Percentiles rank a stretch among this genome's conserved stretches.
Evolutionary conservation across 1,140 invertebrate species (phyloP).

Genomic region (Hycleus phaleratus): DNA sequence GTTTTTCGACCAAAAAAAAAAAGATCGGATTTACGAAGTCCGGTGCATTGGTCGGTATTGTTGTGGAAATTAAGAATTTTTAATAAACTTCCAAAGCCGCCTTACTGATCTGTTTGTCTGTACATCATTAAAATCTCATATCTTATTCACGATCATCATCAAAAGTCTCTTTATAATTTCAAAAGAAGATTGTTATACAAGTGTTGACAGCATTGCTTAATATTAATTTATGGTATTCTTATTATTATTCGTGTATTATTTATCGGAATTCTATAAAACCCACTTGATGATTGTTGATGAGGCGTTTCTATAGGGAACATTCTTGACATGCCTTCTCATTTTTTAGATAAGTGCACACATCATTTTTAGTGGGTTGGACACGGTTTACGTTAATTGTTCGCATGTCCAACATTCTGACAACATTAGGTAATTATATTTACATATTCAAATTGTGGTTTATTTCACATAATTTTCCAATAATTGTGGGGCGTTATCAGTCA

Average conservation of each 20-base stretch:
- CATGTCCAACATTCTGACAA: conserved; percentile 13
- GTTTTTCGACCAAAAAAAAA: too few species aligned
- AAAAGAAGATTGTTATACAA: conserved; percentile 1
- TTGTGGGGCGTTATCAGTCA: neutral
- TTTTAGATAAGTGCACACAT: conserved; percentile 10
- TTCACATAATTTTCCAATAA: neutral
- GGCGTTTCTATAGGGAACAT: conserved; percentile 14
- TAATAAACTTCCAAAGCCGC: too few species aligned
- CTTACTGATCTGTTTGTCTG: too few species aligned
- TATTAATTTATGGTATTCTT: conserved; percentile 11
- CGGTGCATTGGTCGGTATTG: too few species aligned
- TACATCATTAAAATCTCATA: too few species aligned
- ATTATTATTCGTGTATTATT: conserved; percentile 14
- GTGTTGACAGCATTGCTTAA: conserved; percentile 14
- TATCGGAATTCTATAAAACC: conserved; percentile 16
- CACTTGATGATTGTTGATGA: conserved; percentile 12
- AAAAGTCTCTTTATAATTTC: too few species aligned
- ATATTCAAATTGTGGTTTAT: conserved; percentile 14
- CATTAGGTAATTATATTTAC: conserved; percentile 18
- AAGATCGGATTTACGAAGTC: too few species aligned
- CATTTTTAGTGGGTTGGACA: conserved; percentile 9
- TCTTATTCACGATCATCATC: too few species aligned
- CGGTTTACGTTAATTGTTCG: conserved; percentile 10
- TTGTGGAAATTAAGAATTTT: too few species aligned
- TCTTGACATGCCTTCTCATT: neutral